Conservation (phyloP, 2,888 invertebrate species). For the Epinotia brunnichana region DNA sequence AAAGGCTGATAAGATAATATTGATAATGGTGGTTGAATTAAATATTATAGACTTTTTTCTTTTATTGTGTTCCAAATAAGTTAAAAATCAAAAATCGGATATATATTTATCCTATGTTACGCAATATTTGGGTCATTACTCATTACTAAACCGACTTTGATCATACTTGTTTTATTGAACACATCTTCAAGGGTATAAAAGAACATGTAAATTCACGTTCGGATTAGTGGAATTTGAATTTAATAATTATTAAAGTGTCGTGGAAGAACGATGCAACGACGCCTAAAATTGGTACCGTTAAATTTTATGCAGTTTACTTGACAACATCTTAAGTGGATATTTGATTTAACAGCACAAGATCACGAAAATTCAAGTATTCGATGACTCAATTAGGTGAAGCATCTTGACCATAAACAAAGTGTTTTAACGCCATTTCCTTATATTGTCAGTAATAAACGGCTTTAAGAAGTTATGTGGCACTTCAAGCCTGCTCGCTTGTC, state of each 20-base stretch:
- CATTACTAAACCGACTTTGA: too few relatives aligned
- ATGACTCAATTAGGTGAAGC: slow-evolving; percentile 35
- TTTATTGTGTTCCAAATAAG: too few relatives aligned
- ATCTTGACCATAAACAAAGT: slow-evolving; percentile 22
- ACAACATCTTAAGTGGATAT: neutral
- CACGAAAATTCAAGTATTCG: neutral
- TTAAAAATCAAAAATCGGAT: too few relatives aligned
- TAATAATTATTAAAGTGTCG: neutral
- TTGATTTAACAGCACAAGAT: slow-evolving; percentile 6
- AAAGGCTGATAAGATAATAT: too few relatives aligned
- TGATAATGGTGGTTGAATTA: too few relatives aligned
- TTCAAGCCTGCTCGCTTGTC: slow-evolving; percentile 24
- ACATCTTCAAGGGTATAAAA: too few relatives aligned
- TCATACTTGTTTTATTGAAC: too few relatives aligned
- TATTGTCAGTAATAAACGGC: slow-evolving; percentile 18
- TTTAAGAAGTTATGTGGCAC: slow-evolving; percentile 27
- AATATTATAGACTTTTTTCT: too few relatives aligned
- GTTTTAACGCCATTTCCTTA: slow-evolving; percentile 27
- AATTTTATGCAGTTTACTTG: neutral
- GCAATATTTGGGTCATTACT: too few relatives aligned
- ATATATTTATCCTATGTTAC: too few relatives aligned
- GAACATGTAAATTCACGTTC: too few relatives aligned
- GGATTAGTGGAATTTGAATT: neutral
- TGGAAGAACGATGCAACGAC: neutral
- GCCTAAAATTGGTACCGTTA: neutral